These are phyloP conservation scores for Syngnathus floridae DNA, from an alignment of 2,113 vertebrate genomes.

Conservation along the genomic window DNA sequence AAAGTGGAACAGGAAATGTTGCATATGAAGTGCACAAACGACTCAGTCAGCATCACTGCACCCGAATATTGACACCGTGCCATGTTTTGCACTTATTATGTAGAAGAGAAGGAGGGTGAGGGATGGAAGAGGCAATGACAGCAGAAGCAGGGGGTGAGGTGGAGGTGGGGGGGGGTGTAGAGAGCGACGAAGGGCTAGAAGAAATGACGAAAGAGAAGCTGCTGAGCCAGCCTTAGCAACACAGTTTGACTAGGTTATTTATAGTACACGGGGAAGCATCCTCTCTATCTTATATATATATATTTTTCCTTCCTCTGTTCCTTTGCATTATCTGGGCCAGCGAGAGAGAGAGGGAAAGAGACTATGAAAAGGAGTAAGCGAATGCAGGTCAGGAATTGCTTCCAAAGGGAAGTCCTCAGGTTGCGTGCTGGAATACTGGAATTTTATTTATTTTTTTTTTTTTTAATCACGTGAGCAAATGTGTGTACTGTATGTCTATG, in stretches of 20 bases:
- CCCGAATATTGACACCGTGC: constrained; percentile 16
- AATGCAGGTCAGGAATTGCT: constrained; percentile 24
- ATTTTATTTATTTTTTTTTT: constrained; percentile 9
- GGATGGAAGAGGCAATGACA: constrained; percentile 1
- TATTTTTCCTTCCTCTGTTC: constrained; percentile 31
- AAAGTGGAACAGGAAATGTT: constrained; percentile 27
- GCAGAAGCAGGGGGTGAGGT: constrained; percentile 4
- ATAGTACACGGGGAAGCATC: constrained; percentile 65
- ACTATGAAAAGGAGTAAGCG: background rate
- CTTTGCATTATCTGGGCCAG: constrained; percentile 53
- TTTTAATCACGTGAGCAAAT: background rate
- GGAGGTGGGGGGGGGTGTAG: background rate
- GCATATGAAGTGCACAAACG: constrained; percentile 34
- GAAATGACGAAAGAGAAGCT: constrained; percentile 51
- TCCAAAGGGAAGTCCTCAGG: constrained; percentile 46
- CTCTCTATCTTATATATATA: constrained; percentile 48
- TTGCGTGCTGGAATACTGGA: constrained; percentile 33
- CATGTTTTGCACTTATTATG: constrained; percentile 19
- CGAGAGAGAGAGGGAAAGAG: constrained; percentile 1
- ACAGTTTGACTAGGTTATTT: constrained; percentile 71
- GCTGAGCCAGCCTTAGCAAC: constrained; percentile 75
- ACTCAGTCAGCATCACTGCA: constrained; percentile 21
- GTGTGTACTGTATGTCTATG: background rate
- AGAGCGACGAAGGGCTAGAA: constrained; percentile 31
- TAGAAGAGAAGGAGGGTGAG: constrained; percentile 1